Conservation (phyloP, 2,888 invertebrate species). For the Dusona sp. region DNA sequence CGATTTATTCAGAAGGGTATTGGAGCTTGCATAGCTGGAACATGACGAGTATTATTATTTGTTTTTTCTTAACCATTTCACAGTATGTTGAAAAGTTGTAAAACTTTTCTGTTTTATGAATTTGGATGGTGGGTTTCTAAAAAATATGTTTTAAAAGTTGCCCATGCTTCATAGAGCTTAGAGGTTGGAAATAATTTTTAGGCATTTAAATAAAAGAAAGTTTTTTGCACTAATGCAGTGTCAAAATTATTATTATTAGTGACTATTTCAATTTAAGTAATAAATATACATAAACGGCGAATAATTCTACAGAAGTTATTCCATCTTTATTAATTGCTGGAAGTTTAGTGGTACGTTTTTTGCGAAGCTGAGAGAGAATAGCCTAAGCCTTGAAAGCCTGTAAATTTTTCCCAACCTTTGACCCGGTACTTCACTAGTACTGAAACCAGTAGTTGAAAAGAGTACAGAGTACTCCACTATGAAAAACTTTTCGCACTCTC, state of each 20-base stretch:
- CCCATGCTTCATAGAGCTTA: background rate
- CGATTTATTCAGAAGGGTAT: too few relatives aligned
- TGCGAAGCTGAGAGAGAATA: background rate
- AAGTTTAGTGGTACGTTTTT: background rate
- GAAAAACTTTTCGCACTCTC: conserved; percentile 16
- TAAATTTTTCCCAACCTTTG: background rate
- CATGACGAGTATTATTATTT: too few relatives aligned
- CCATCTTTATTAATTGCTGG: background rate
- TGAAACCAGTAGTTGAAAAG: too few relatives aligned
- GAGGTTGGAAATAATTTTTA: background rate
- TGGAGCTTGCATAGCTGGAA: too few relatives aligned
- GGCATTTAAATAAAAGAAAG: background rate
- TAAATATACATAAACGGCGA: background rate
- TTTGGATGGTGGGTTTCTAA: background rate
- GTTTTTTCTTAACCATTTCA: background rate
- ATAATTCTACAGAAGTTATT: conserved; percentile 4
- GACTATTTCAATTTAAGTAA: background rate
- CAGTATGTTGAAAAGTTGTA: background rate
- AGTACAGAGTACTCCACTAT: background rate
- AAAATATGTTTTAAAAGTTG: background rate
- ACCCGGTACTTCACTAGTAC: too few relatives aligned
- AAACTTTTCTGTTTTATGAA: background rate
- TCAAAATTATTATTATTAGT: background rate
- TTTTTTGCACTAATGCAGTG: background rate
- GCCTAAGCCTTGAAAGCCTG: conserved; percentile 9